These are phyloP conservation scores for Trichogramma dendrolimi DNA, from an alignment of 2,888 invertebrate genomes.

Conservation along the genomic window DNA sequence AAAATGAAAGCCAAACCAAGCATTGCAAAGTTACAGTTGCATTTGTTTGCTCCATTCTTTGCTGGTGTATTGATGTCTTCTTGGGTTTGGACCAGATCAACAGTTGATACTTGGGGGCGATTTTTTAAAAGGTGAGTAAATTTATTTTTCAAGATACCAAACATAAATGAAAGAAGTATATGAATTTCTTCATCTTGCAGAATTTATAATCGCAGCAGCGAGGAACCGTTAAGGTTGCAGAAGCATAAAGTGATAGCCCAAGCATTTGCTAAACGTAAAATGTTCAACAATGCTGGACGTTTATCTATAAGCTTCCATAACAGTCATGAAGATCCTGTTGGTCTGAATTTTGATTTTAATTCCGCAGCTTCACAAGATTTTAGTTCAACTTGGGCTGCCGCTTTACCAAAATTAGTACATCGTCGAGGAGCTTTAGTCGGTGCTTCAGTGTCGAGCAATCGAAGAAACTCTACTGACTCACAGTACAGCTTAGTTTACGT, in stretches of 20 bases:
- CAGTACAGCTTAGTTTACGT: conserved; percentile 70
- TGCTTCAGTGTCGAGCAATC: conserved; percentile 55
- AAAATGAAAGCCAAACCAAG: conserved; percentile 70
- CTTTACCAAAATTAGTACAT: conserved; percentile 79
- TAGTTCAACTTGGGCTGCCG: conserved; percentile 89
- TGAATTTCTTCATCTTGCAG: conserved; percentile 50
- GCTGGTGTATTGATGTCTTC: conserved; percentile 85
- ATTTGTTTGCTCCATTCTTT: conserved; percentile 77
- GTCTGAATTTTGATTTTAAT: conserved; percentile 69
- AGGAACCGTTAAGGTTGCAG: conserved; percentile 68
- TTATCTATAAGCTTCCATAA: conserved; percentile 84
- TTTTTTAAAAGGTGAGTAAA: conserved; percentile 70
- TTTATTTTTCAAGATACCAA: conserved; percentile 5
- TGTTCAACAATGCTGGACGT: conserved; percentile 77
- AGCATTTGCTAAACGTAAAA: conserved; percentile 82
- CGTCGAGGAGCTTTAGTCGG: conserved; percentile 78
- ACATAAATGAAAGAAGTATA: conserved; percentile 5
- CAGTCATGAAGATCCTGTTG: conserved; percentile 86
- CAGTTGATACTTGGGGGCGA: conserved; percentile 79
- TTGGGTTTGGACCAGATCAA: conserved; percentile 89
- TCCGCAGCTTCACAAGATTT: conserved; percentile 77
- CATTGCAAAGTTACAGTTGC: conserved; percentile 75
- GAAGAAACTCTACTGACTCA: conserved; percentile 59
- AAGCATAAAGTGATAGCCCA: conserved; percentile 90
- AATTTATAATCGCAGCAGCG: conserved; percentile 67